phyloP scores from a whole-genome alignment of 1,140 invertebrate genomes.

The Mercenaria mercenaria region DNA sequence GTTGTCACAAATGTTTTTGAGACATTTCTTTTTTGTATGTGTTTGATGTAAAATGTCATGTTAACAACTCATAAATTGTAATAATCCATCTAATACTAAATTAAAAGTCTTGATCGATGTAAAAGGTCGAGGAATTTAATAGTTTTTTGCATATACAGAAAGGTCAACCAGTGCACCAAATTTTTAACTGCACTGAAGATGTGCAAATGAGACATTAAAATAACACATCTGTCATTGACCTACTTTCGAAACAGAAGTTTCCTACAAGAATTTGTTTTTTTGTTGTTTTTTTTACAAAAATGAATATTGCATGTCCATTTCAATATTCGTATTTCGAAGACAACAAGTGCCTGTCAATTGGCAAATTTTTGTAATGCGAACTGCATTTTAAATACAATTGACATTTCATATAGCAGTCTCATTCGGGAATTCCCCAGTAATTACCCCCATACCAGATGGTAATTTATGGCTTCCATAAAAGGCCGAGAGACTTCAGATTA shows the following conservation, averaged over 20 bases:
- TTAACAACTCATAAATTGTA: not conserved
- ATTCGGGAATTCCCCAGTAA: not conserved
- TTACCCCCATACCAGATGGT: constrained; percentile 17
- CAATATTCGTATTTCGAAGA: not conserved
- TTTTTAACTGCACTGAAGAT: too few species aligned
- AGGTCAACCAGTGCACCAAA: too few species aligned
- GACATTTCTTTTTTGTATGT: not conserved
- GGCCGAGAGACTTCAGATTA: not conserved
- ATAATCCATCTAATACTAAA: not conserved
- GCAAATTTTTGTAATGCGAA: not conserved
- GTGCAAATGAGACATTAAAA: too few species aligned
- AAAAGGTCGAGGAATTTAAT: too few species aligned
- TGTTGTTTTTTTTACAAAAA: too few species aligned
- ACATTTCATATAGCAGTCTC: constrained; percentile 11
- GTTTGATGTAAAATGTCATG: not conserved
- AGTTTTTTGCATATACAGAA: too few species aligned
- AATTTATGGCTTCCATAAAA: constrained; percentile 48
- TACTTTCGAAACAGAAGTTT: too few species aligned
- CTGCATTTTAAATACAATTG: constrained; percentile 23
- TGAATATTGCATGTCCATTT: not conserved
- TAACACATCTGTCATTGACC: too few species aligned
- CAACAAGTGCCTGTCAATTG: not conserved
- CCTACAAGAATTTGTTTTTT: too few species aligned
- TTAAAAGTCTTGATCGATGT: too few species aligned
- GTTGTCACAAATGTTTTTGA: not conserved